Evolutionary conservation across 2,797 vertebrate genomes (phyloP).

Genomic region (Tenualosa thibaudeaui): DNA sequence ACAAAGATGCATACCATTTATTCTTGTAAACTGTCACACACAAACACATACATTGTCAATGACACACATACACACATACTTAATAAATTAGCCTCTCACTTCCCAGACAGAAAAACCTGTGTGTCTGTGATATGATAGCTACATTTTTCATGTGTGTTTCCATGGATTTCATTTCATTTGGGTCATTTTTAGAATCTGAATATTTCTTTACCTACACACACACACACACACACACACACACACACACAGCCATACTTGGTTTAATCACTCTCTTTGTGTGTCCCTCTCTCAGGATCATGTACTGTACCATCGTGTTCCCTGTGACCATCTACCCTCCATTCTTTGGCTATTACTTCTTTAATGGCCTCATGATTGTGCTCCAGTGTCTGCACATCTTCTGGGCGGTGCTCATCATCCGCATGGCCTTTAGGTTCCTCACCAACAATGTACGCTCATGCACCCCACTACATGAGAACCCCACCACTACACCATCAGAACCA

Average conservation of each 20-base stretch:
- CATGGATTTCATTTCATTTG: not conserved
- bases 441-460: conserved; percentile 78
- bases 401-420: conserved; percentile 91
- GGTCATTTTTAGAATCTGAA: not conserved
- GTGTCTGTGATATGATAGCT: not conserved
- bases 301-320: conserved; percentile 88
- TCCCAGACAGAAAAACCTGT: not conserved
- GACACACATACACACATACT: not conserved
- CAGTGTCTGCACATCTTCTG: conserved; percentile 93
- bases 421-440: conserved; percentile 91
- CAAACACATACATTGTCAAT: not conserved
- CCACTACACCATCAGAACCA: not conserved
- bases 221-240: not conserved
- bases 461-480: not conserved
- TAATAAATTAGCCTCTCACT: not conserved
- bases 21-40: too few species aligned
- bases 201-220: not conserved
- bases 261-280: not conserved
- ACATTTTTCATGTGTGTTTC: not conserved
- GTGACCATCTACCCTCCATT: conserved; percentile 87
- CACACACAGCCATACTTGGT: not conserved
- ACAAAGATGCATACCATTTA: not conserved
- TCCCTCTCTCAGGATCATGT: conserved; percentile 81
- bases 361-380: conserved; percentile 84
- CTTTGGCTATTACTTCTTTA: conserved; percentile 97